Base-by-base conservation (phyloP, 2,113 vertebrate species). In the Pheucticus melanocephalus region DNA sequence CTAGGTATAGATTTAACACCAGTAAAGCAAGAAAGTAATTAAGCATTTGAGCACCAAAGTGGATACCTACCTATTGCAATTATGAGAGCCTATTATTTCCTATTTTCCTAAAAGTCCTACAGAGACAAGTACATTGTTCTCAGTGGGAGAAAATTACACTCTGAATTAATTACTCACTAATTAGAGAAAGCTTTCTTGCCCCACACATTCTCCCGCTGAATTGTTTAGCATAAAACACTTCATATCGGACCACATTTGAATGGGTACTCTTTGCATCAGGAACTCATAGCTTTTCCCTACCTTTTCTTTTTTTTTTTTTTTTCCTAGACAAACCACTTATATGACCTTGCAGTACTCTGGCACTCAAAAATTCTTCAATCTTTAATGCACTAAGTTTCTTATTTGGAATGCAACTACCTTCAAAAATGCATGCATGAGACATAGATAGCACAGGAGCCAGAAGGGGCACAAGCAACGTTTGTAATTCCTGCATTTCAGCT, bases 51-150 rank as follows among this genome's bases (percentile, higher is more conserved):
- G 45, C 12, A 85, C 45, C 31, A 66, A 82, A 35, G 30, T 84
- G 37, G n/a, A 75, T 80, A 61, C 40, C 24, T 54, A 80, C 65
- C 59, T 91, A 42, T 50, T 89, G 86, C 70, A 91, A 92, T 91
- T 94, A 92, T 69, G 42, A 69, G 16, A 82, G 10, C 24, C 45
- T 79, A 85, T 90, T 95, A 89, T 91, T 95, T 91, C 66, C 27
- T 84, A 77, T 92, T 95, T 86, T 94, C 89, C 54, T 80, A 61
- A 72, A 92, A 84, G 40, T 94, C 82, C 81, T 92, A 53, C 75
- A 50, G 93, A 95, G 93, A 92, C 76, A 87, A 96, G 61, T 39
- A 20, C 61, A 89, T 94, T 95, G 86, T 92, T 89, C 89, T 91
- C 81, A 65, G 66, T 82, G 57, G 94, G 75, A 92, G 19, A 48